Evolutionary conservation across 1,140 invertebrate species (phyloP).

Genomic region (Scaptodrosophila lebanonensis): DNA sequence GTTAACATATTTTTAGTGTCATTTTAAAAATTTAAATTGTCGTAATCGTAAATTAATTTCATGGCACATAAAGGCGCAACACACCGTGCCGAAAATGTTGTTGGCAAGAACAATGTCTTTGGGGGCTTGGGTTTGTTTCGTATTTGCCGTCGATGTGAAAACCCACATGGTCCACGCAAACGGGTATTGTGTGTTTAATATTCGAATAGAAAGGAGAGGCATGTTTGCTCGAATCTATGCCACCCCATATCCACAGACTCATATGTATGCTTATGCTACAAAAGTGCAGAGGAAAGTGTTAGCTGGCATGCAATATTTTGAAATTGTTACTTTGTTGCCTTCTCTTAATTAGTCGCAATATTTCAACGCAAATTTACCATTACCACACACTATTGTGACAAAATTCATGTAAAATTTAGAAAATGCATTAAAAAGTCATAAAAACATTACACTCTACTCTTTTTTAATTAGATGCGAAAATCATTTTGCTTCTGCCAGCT

Average conservation of each 20-base stretch:
- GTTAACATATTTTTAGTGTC: slow-evolving; percentile 71
- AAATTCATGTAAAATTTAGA: slow-evolving; percentile 50
- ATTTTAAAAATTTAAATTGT: slow-evolving; percentile 76
- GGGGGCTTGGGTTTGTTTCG: slow-evolving; percentile 8
- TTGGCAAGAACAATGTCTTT: slow-evolving; percentile 33
- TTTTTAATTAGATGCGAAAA: slow-evolving; percentile 59
- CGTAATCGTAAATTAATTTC: slow-evolving; percentile 77
- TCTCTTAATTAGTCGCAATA: too few relatives aligned
- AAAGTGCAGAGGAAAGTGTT: too few relatives aligned
- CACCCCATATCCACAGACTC: too few relatives aligned
- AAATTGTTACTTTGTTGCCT: too few relatives aligned
- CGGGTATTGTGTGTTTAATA: slow-evolving; percentile 40
- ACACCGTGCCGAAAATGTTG: slow-evolving; percentile 16
- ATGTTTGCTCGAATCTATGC: slow-evolving; percentile 5
- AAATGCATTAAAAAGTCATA: slow-evolving; percentile 63
- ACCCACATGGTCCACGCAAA: too few relatives aligned
- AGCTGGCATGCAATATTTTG: too few relatives aligned
- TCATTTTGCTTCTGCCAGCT: slow-evolving; percentile 36
- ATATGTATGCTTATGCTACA: too few relatives aligned
- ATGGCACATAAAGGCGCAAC: slow-evolving; percentile 70
- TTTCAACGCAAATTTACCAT: too few relatives aligned
- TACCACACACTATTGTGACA: slow-evolving; percentile 34
- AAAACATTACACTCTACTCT: slow-evolving; percentile 61
- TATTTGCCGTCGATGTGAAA: background rate
- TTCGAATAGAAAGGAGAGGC: too few relatives aligned